Evolutionary conservation across 1,140 invertebrate species (phyloP), one percentile per base, ranked within the genome.

Genomic region (Pemphigus obesinymphae): DNA sequence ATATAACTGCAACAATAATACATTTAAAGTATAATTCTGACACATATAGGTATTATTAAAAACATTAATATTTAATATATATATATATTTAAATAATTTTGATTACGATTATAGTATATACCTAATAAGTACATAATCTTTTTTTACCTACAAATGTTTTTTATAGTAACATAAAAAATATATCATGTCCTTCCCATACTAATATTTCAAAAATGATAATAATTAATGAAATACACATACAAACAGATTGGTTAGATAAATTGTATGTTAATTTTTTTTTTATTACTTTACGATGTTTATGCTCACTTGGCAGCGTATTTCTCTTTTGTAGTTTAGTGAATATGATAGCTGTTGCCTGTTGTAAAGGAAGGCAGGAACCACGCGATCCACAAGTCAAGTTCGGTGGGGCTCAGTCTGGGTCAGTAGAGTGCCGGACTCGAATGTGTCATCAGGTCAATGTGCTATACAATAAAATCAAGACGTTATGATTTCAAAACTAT

Each of bases 371-470:
- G 76, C 34, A 80, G 55, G 76, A 80, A 45, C 20, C 76, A 80
- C 55, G n/a, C n/a, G 55, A 78, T 43, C n/a, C 75, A 78, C 53
- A 20, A 78, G n/a, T 80, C 76, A 80, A 80, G 76, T 63, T 80
- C 76, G 76, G 76, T 61, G 76, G 76, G 76, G 76, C 76, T 80
- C 76, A 80, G 76, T 80, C 76, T 80, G 53, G 76, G 76, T 80
- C 76, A 80, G 76, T 80, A 80, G 76, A 80, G 76, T 80, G 76
- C 53, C 53, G 53, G 76, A 80, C 76, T 80, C 76, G 76, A 80
- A 80, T 80, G 76, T 80, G 53, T 80, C 76, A 80, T 61, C 76
- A 80, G 76, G 76, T 80, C 76, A 80, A 80, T 80, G 76, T 80
- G 76, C 76, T 80, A 43, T 61, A 80, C 76, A 80, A 17, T 23